A percentile compares a stretch with the other conserved stretches of the same genome.
Conservation (phyloP, 2,797 vertebrate genomes). For the Lepilemur septentrionalis region DNA sequence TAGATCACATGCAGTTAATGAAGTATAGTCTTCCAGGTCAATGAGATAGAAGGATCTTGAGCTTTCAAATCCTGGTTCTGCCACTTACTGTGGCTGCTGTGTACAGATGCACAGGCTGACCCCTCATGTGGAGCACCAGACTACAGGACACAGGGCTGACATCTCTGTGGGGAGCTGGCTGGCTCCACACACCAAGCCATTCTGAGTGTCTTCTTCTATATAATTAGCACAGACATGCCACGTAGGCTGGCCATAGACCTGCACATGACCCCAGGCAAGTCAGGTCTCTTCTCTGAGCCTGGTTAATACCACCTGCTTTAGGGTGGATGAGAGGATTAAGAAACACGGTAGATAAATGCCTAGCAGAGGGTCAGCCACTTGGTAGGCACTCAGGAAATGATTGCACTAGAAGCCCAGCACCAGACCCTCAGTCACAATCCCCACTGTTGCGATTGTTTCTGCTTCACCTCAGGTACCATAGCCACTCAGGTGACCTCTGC, state of each 20-base stretch:
- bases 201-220: not conserved
- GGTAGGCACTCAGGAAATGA: not conserved
- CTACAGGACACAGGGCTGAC: not conserved
- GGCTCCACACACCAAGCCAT: not conserved
- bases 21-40: not conserved
- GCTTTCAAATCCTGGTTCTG: not conserved
- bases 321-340: constrained; percentile 6
- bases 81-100: not conserved
- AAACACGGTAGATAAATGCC: not conserved
- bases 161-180: not conserved
- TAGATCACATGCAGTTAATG: not conserved
- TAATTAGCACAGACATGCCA: not conserved
- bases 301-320: not conserved
- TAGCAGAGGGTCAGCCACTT: not conserved
- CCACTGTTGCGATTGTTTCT: not conserved
- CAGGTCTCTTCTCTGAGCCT: not conserved
- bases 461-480: not conserved
- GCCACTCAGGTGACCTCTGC: not conserved
- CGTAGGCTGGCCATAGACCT: not conserved
- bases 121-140: not conserved
- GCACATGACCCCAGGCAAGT: not conserved
- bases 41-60: not conserved
- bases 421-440: not conserved
- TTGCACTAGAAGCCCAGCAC: not conserved
- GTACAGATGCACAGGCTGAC: not conserved